Percentiles rank a stretch among this genome's conserved stretches.
phyloP scores from a whole-genome alignment of 1,140 invertebrate species.

The Bombus sylvicola region DNA sequence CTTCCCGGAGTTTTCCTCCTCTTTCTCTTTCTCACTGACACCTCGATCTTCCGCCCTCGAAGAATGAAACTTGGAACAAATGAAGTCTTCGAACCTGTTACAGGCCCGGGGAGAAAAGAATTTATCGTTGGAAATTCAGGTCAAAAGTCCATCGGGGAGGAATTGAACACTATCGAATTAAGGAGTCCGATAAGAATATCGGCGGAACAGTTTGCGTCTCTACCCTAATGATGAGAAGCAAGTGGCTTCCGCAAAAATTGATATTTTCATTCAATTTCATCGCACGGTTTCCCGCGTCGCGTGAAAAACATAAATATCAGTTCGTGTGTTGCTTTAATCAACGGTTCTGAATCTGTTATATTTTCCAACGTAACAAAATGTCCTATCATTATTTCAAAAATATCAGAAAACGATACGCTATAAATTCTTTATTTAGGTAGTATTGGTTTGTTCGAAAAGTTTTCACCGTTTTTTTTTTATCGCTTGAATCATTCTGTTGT shows the following conservation, averaged over 20 bases:
- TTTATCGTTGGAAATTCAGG: slow-evolving; percentile 48
- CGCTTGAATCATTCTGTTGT: too few relatives aligned
- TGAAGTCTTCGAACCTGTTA: slow-evolving; percentile 37
- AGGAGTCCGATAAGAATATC: slow-evolving; percentile 35
- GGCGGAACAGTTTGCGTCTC: too few relatives aligned
- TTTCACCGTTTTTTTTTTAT: too few relatives aligned
- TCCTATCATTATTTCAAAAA: not conserved
- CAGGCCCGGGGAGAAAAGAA: slow-evolving; percentile 13
- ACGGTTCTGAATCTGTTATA: not conserved
- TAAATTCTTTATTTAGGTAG: not conserved
- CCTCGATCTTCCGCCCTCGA: not conserved
- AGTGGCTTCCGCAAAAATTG: slow-evolving; percentile 14
- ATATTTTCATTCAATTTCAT: slow-evolving; percentile 38
- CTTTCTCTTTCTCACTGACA: not conserved
- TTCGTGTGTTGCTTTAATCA: not conserved
- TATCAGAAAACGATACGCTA: not conserved
- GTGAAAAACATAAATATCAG: slow-evolving; percentile 22
- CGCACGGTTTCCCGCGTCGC: not conserved
- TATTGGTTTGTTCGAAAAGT: not conserved
- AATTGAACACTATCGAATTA: slow-evolving; percentile 47
- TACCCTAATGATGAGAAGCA: slow-evolving; percentile 15
- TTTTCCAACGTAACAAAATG: not conserved
- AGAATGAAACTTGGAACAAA: slow-evolving; percentile 34
- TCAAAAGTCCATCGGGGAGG: slow-evolving; percentile 33
- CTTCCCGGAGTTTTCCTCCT: not conserved